phyloP scores from a whole-genome alignment of 2,797 vertebrate species.

The Lerista edwardsae region DNA sequence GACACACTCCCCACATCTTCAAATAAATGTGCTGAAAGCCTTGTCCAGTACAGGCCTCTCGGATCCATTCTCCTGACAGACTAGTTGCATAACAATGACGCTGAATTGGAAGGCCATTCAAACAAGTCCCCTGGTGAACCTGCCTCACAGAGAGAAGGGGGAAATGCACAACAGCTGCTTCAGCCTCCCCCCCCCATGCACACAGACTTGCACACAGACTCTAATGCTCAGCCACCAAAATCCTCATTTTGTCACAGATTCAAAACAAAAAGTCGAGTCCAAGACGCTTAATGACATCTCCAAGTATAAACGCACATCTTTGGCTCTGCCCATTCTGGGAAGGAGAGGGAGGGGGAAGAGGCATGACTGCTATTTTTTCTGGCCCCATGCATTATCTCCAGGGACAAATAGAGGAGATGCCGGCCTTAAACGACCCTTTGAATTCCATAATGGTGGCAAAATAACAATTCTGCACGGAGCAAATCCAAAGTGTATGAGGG shows the following conservation, averaged over 20 bases:
- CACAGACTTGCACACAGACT: no score
- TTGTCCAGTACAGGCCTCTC: neutral
- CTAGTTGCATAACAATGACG: conserved; percentile 32
- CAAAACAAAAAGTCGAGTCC: conserved; percentile 16
- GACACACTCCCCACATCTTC: neutral
- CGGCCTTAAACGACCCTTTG: conserved; percentile 21
- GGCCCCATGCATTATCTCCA: neutral
- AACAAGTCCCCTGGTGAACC: conserved; percentile 32
- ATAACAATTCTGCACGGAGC: neutral
- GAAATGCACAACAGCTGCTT: conserved; percentile 14
- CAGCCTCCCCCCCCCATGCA: neutral
- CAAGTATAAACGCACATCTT: neutral
- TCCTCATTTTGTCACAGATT: conserved; percentile 7
- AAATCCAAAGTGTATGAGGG: neutral
- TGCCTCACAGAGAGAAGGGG: neutral
- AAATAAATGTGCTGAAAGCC: neutral
- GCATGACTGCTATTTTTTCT: neutral
- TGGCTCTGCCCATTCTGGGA: neutral
- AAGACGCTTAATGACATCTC: neutral
- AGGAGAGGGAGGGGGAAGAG: neutral
- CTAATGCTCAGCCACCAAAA: conserved; percentile 9
- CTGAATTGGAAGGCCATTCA: conserved; percentile 7
- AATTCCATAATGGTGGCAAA: conserved; percentile 6
- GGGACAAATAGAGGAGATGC: neutral
- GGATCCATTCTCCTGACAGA: neutral